phyloP scores from a whole-genome alignment of 2,797 vertebrate genomes.

The Mus spretus region DNA sequence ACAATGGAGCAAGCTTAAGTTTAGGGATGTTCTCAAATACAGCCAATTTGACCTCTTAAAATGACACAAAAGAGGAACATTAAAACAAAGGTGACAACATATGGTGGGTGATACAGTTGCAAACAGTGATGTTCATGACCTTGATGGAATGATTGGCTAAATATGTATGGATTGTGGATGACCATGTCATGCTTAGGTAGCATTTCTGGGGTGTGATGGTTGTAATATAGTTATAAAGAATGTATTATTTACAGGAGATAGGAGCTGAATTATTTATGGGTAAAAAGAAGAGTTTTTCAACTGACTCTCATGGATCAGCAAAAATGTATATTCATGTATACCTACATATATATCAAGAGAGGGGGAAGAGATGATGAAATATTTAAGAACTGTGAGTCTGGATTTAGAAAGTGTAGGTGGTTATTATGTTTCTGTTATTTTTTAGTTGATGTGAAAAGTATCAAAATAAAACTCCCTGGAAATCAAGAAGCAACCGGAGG shows the following conservation, averaged over 20 bases:
- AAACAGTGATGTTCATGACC: background rate
- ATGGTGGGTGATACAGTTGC: background rate
- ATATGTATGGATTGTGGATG: background rate
- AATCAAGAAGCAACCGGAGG: background rate
- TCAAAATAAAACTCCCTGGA: constrained; percentile 15
- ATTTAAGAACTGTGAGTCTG: constrained; percentile 25
- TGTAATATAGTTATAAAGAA: background rate
- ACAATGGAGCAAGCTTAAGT: background rate
- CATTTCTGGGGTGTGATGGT: background rate
- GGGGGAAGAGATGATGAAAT: background rate
- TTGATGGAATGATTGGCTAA: background rate
- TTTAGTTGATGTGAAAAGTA: background rate
- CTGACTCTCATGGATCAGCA: background rate
- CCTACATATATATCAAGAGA: background rate
- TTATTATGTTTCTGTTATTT: background rate
- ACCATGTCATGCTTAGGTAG: background rate
- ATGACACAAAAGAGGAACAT: background rate
- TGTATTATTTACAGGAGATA: background rate
- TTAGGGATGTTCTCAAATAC: background rate
- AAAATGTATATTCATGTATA: background rate
- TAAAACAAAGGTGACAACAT: background rate
- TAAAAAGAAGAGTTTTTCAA: background rate
- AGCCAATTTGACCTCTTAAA: background rate
- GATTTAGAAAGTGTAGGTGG: background rate
- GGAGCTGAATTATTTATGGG: constrained; percentile 1